These are phyloP conservation scores for Eristalis tenax DNA, from an alignment of 2,888 invertebrate species.

Conservation along the genomic window DNA sequence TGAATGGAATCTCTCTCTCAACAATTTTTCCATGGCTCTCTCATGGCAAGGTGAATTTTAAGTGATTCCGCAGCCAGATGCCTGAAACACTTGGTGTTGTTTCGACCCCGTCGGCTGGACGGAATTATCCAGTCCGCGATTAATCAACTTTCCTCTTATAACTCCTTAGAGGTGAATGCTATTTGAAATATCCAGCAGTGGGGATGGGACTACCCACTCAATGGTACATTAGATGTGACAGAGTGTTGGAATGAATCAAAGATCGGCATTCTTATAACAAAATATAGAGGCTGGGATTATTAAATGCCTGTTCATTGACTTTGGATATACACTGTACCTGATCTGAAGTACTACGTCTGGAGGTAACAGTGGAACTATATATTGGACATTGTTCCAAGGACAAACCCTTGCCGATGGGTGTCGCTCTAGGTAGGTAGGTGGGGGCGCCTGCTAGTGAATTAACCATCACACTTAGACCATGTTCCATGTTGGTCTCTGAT, in stretches of 20 bases:
- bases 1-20: conserved; percentile 21
- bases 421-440: no score
- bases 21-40: neutral
- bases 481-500: no score
- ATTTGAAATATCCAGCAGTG: neutral
- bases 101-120: neutral
- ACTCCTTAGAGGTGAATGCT: neutral
- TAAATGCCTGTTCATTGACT: no score
- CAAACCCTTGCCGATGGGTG: no score
- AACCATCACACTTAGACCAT: no score
- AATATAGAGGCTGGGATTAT: no score
- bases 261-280: neutral
- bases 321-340: no score
- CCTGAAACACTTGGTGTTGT: conserved; percentile 38
- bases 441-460: no score
- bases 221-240: neutral
- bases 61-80: conserved; percentile 57
- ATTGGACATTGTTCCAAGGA: no score
- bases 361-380: no score
- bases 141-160: neutral
- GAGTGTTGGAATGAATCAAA: neutral
- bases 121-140: conserved; percentile 7
- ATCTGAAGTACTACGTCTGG: no score
- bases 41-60: conserved; percentile 59
- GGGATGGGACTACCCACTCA: neutral